Evolutionary conservation across 1,140 invertebrate species (phyloP).

Genomic region (Pomacea maculata): DNA sequence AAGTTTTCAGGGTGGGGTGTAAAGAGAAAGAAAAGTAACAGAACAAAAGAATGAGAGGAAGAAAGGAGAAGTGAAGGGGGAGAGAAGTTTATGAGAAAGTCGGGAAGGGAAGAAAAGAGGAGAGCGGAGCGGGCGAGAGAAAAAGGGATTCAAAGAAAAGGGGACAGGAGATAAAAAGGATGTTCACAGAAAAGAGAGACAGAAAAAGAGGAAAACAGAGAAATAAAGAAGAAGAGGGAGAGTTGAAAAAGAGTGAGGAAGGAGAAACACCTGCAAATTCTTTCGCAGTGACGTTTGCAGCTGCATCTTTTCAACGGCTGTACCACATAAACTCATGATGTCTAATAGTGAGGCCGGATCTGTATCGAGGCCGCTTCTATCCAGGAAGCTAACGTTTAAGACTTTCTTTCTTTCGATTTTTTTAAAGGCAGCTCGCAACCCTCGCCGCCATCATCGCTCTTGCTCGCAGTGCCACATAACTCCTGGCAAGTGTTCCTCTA

Average conservation of each 20-base stretch:
- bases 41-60: no score
- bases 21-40: no score
- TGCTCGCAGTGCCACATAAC: neutral
- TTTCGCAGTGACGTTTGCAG: no score
- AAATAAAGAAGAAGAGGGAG: neutral
- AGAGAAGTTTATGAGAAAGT: no score
- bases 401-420: no score
- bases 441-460: neutral
- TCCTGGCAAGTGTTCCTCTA: neutral
- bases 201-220: slow-evolving; percentile 6
- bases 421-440: no score
- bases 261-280: neutral
- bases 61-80: no score
- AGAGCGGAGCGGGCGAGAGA: no score
- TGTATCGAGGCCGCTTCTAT: neutral
- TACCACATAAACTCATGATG: no score
- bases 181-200: neutral
- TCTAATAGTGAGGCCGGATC: neutral
- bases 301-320: no score
- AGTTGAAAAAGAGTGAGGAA: neutral
- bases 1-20: no score
- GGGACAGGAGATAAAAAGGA: neutral
- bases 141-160: neutral
- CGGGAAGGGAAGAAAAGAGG: no score
- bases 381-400: neutral